Evolutionary conservation across 2,113 vertebrate species (phyloP).

Genomic region (Sminthopsis crassicaudata): DNA sequence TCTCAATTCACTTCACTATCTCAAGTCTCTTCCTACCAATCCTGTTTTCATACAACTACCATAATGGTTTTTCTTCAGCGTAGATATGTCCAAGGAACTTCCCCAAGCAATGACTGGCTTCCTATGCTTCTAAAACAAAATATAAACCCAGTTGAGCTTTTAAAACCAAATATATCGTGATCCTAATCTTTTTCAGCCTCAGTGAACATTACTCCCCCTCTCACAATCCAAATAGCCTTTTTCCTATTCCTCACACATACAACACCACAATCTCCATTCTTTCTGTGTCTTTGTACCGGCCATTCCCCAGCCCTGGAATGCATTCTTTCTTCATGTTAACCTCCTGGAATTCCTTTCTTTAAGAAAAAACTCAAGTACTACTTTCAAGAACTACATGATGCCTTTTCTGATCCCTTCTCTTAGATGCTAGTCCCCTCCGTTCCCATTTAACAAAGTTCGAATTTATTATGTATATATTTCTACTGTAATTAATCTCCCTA

Average conservation of each 20-base stretch:
- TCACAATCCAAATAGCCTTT: background rate
- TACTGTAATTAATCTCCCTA: background rate
- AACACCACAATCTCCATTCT: background rate
- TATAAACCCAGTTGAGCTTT: no score
- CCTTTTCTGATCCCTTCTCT: background rate
- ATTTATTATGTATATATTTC: background rate
- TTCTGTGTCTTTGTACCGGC: background rate
- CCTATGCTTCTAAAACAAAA: no score
- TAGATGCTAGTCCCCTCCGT: background rate
- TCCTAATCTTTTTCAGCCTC: background rate
- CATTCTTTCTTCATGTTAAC: background rate
- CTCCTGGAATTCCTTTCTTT: background rate
- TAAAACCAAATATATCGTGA: background rate
- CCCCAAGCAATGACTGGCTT: background rate
- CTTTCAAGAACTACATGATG: background rate
- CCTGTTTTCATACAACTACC: no score
- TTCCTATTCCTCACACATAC: background rate
- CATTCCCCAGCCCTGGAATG: background rate
- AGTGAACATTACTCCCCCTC: no score
- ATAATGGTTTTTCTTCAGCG: background rate
- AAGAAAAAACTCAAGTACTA: background rate
- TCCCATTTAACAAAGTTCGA: background rate
- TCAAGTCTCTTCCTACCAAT: no score
- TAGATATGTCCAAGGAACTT: background rate
- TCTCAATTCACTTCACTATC: no score